These are phyloP conservation scores for Phalloptychus januarius DNA, from an alignment of 2,797 vertebrate species.

Conservation along the genomic window DNA sequence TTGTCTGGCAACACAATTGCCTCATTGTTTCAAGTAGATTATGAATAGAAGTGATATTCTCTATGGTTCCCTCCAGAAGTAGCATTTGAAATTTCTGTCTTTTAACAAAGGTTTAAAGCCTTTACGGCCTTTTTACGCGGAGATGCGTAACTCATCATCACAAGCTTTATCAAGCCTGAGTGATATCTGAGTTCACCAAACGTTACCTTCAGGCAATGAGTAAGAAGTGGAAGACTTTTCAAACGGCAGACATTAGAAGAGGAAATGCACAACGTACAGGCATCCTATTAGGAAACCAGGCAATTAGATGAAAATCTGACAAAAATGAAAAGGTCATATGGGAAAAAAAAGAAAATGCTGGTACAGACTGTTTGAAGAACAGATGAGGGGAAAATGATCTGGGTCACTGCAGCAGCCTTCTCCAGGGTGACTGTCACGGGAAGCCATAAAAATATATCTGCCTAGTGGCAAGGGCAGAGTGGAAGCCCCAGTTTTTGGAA, in stretches of 20 bases:
- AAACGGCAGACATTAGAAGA: not conserved
- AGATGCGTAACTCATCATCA: not conserved
- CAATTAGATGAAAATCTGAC: not conserved
- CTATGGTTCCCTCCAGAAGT: not conserved
- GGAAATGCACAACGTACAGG: not conserved
- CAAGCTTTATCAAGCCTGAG: not conserved
- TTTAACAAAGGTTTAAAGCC: not conserved
- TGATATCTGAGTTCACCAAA: not conserved
- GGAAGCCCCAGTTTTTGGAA: not conserved
- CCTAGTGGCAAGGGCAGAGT: not conserved
- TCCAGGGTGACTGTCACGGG: not conserved
- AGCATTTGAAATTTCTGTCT: not conserved
- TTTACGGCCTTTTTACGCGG: not conserved
- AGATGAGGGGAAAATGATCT: not conserved
- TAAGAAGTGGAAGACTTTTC: not conserved
- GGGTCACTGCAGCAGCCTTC: not conserved
- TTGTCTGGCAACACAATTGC: slow-evolving; percentile 10
- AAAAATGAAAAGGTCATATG: not conserved
- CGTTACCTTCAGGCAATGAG: not conserved
- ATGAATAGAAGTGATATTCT: slow-evolving; percentile 1
- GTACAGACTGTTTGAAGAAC: not conserved
- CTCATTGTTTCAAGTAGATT: slow-evolving; percentile 19
- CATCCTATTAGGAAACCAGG: not conserved
- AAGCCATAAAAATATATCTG: not conserved
- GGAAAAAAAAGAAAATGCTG: not conserved